A percentile compares a stretch with the other conserved stretches of the same genome.
These are phyloP conservation scores for Mylabris sibirica DNA, from an alignment of 2,888 invertebrate genomes.

Conservation along the genomic window DNA sequence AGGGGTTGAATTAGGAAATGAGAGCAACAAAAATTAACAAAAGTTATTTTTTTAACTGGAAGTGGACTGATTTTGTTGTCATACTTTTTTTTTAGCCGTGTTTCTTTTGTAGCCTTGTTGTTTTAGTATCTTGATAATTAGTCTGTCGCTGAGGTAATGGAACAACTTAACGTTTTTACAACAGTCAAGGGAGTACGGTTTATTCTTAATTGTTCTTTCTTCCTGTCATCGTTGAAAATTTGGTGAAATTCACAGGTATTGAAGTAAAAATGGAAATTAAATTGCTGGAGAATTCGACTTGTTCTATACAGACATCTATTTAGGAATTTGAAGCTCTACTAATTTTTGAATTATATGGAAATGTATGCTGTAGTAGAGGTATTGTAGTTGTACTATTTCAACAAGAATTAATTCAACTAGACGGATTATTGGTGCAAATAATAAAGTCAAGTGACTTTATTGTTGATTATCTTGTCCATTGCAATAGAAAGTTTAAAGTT, in stretches of 20 bases:
- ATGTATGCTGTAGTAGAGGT: constrained; percentile 26
- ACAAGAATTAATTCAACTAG: neutral
- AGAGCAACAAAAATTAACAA: neutral
- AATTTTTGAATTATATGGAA: constrained; percentile 33
- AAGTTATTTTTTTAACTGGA: neutral
- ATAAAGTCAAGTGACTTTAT: constrained; percentile 12
- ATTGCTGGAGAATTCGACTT: constrained; percentile 7
- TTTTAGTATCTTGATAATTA: constrained; percentile 24
- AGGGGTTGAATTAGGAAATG: neutral
- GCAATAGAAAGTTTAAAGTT: neutral
- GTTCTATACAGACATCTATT: constrained; percentile 23
- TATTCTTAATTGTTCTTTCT: neutral
- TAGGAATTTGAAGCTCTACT: constrained; percentile 33
- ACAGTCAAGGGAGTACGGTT: constrained; percentile 1
- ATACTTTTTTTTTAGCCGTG: neutral
- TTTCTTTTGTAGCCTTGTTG: constrained; percentile 14
- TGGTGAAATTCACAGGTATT: constrained; percentile 3
- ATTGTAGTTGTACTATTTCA: constrained; percentile 28
- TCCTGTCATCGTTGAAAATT: constrained; percentile 10
- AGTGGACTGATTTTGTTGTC: constrained; percentile 6
- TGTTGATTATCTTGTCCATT: constrained; percentile 29
- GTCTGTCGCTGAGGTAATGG: constrained; percentile 16
- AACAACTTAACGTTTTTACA: constrained; percentile 14
- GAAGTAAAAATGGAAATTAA: constrained; percentile 22
- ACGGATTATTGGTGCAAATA: no score